phyloP scores from a whole-genome alignment of 1,140 invertebrate genomes.

The Cardiocondyla obscurior region DNA sequence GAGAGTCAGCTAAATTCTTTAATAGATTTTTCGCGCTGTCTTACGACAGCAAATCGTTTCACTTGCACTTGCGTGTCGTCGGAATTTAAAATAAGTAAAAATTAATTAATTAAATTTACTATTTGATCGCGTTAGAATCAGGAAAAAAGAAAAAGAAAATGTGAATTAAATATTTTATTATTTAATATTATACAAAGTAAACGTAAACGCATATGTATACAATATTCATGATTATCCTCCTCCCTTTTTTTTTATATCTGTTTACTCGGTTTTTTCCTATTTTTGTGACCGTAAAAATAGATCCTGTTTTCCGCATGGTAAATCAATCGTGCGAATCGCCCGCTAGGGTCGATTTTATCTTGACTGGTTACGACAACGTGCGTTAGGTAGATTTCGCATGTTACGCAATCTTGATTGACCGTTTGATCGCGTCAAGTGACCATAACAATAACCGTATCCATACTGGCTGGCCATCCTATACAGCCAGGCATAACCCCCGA shows the following conservation, averaged over 20 bases:
- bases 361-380: background rate
- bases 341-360: background rate
- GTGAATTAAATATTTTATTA: too few relatives aligned
- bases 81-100: background rate
- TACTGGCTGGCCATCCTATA: slow-evolving; percentile 61
- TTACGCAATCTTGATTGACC: slow-evolving; percentile 78
- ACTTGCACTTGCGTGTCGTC: background rate
- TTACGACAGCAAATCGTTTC: background rate
- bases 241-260: background rate
- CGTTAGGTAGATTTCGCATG: slow-evolving; percentile 68
- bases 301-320: background rate
- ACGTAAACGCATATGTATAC: background rate
- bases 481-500: slow-evolving; percentile 73
- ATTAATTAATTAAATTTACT: background rate
- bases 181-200: too few relatives aligned
- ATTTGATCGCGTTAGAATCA: background rate
- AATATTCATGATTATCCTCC: too few relatives aligned
- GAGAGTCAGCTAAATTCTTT: background rate
- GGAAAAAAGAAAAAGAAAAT: background rate
- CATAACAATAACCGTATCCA: slow-evolving; percentile 80
- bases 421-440: slow-evolving; percentile 81
- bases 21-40: background rate
- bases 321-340: background rate
- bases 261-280: background rate
- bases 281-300: background rate